Conservation (phyloP, 1,140 invertebrate genomes). For the Pogonomyrmex barbatus region DNA sequence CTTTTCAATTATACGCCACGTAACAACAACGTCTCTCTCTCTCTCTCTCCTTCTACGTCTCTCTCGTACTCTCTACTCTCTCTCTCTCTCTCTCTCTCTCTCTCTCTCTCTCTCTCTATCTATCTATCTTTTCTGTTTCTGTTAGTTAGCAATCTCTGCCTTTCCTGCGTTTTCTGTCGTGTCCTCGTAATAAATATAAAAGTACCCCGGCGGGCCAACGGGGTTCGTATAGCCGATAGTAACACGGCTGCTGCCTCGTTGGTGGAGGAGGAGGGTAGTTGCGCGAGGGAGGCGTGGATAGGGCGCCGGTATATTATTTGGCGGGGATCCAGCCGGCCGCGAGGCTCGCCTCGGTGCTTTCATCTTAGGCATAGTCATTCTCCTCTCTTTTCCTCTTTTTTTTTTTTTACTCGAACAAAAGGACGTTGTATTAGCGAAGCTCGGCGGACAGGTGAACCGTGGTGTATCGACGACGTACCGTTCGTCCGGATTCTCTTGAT, state of each 20-base stretch:
- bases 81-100: background rate
- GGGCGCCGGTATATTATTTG: slow-evolving; percentile 83
- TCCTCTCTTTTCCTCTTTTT: background rate
- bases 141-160: slow-evolving; percentile 5
- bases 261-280: slow-evolving; percentile 12
- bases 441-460: slow-evolving; percentile 62
- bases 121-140: slow-evolving; percentile 5
- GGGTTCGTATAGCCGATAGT: slow-evolving; percentile 69
- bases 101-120: background rate
- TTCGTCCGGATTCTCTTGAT: slow-evolving; percentile 61
- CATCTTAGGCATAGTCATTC: slow-evolving; percentile 77
- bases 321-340: slow-evolving; percentile 81
- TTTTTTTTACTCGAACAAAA: slow-evolving; percentile 74
- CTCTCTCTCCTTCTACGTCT: slow-evolving; percentile 2
- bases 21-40: slow-evolving; percentile 40
- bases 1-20: slow-evolving; percentile 30
- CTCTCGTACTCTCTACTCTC: background rate
- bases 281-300: slow-evolving; percentile 52
- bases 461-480: slow-evolving; percentile 65
- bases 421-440: slow-evolving; percentile 36
- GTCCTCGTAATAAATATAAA: slow-evolving; percentile 82
- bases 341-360: slow-evolving; percentile 81
- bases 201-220: slow-evolving; percentile 67
- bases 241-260: slow-evolving; percentile 66
- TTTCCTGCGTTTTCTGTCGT: slow-evolving; percentile 43